phyloP scores from a whole-genome alignment of 2,797 vertebrate genomes.

The Anomalospiza imberbis region DNA sequence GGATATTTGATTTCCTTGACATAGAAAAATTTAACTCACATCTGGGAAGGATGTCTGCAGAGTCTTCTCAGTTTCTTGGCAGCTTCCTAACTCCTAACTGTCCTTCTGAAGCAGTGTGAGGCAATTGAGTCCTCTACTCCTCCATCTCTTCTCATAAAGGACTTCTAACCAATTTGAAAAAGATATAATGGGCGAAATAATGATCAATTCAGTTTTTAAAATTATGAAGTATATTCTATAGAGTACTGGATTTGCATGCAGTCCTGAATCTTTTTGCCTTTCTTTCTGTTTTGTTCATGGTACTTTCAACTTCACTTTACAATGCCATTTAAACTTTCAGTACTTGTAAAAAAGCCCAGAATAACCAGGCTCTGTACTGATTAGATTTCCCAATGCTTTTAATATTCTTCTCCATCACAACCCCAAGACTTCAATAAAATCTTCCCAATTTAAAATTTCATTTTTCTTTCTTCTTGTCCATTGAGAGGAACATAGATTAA shows the following conservation, averaged over 20 bases:
- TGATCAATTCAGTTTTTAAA: not conserved
- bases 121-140: not conserved
- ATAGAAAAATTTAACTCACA: not conserved
- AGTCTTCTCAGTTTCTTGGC: not conserved
- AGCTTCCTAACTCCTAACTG: not conserved
- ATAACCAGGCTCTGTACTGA: not conserved
- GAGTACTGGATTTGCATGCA: not conserved
- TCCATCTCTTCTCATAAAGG: not conserved
- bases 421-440: not conserved
- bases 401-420: not conserved
- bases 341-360: not conserved
- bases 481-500: not conserved
- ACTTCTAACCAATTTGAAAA: not conserved
- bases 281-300: not conserved
- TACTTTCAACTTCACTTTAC: not conserved
- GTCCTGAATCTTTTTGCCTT: not conserved
- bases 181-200: not conserved
- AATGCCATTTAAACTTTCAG: not conserved
- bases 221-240: not conserved
- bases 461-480: not conserved
- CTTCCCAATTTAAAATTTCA: not conserved
- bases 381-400: not conserved
- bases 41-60: not conserved
- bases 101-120: not conserved
- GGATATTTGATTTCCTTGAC: not conserved